Conservation (phyloP, 2,888 invertebrate genomes). For the Apodemia duryi region DNA sequence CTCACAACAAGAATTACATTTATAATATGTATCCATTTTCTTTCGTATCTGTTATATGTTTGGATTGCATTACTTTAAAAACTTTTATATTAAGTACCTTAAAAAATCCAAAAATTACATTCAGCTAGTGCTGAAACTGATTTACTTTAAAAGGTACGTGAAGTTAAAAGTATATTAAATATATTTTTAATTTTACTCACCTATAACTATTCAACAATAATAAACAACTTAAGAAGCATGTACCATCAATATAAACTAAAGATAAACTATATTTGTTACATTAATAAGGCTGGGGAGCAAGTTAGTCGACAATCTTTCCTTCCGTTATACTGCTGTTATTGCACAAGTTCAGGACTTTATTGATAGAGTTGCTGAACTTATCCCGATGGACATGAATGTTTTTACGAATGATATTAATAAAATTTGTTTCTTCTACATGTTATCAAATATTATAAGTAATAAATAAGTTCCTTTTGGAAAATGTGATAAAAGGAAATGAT, state of each 20-base stretch:
- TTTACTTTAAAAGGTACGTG: background rate
- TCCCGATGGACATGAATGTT: slow-evolving; percentile 50
- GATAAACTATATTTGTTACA: slow-evolving; percentile 12
- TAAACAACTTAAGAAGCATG: background rate
- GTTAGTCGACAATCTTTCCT: slow-evolving; percentile 47
- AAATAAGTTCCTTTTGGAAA: background rate
- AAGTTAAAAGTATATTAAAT: background rate
- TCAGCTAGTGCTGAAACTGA: no score
- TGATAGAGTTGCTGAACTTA: slow-evolving; percentile 72
- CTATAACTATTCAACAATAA: background rate
- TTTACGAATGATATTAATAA: slow-evolving; percentile 41
- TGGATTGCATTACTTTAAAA: no score
- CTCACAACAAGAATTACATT: no score
- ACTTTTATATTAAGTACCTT: no score
- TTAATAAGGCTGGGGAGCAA: slow-evolving; percentile 32
- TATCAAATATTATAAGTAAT: background rate
- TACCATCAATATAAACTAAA: slow-evolving; percentile 13
- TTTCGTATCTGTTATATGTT: no score
- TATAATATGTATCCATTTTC: no score
- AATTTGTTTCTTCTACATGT: slow-evolving; percentile 16
- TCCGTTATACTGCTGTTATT: slow-evolving; percentile 64
- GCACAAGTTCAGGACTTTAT: slow-evolving; percentile 68
- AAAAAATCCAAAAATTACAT: no score
- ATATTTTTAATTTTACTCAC: background rate
- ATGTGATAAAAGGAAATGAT: no score